These are phyloP conservation scores for Dendrolimus houi DNA, from an alignment of 2,888 invertebrate species.

Conservation along the genomic window DNA sequence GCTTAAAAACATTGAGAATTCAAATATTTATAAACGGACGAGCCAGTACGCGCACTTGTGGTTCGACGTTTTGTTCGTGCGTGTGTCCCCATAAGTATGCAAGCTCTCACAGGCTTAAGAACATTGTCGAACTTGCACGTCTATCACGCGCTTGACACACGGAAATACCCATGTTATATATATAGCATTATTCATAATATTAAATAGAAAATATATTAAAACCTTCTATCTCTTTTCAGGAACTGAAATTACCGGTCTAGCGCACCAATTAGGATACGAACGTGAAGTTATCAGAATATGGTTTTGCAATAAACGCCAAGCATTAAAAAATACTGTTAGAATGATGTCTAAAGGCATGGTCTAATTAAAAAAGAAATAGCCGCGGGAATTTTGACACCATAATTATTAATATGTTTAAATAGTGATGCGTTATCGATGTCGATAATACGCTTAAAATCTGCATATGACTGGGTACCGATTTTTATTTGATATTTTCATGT, in stretches of 20 bases:
- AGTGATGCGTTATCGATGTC: conserved; percentile 36
- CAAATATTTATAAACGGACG: too few relatives aligned
- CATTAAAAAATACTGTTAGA: conserved; percentile 97
- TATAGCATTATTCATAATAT: too few relatives aligned
- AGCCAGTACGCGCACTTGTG: too few relatives aligned
- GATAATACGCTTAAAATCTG: conserved; percentile 34
- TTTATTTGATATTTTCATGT: too few relatives aligned
- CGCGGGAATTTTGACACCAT: not conserved
- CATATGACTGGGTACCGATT: conserved; percentile 4
- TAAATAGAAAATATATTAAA: too few relatives aligned
- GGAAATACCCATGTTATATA: too few relatives aligned
- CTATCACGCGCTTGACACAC: too few relatives aligned
- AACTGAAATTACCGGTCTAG: conserved; percentile 96
- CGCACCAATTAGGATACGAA: conserved; percentile 97
- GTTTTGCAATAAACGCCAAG: conserved; percentile 99
- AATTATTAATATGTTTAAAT: conserved; percentile 4
- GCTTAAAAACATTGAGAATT: too few relatives aligned
- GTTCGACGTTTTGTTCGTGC: too few relatives aligned
- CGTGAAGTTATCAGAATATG: conserved; percentile 98
- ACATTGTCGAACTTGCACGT: too few relatives aligned
- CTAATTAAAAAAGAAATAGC: conserved; percentile 42
- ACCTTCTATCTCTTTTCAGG: conserved; percentile 77
- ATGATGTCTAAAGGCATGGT: conserved; percentile 94
- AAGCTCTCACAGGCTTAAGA: too few relatives aligned
- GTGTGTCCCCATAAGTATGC: too few relatives aligned